Conservation (phyloP, 2,797 vertebrate genomes). For the Phaenicophaeus curvirostris region DNA sequence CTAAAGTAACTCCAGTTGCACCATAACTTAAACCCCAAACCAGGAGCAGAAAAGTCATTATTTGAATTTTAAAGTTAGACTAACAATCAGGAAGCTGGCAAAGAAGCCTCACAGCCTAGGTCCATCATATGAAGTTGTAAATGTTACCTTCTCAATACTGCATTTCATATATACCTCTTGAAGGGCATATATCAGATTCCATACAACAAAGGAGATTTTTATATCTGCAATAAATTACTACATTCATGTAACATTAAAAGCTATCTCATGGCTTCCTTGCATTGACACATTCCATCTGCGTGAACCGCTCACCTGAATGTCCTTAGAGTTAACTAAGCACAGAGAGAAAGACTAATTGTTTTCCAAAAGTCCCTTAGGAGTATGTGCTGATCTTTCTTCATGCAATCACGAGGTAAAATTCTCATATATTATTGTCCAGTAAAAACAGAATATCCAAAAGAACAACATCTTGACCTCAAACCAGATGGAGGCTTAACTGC, state of each 20-base stretch:
- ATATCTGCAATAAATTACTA: neutral
- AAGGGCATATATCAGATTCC: neutral
- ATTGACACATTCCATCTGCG: neutral
- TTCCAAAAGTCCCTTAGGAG: neutral
- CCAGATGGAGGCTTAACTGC: neutral
- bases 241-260: neutral
- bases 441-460: neutral
- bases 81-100: neutral
- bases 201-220: neutral
- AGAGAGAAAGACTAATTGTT: neutral
- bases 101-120: neutral
- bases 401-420: neutral
- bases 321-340: neutral
- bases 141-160: neutral
- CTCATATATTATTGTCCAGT: neutral
- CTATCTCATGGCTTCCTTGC: neutral
- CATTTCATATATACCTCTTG: neutral
- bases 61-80: neutral
- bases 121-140: neutral
- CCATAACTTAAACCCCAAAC: neutral
- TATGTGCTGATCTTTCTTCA: neutral
- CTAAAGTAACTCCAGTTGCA: neutral
- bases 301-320: neutral
- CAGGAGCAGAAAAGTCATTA: neutral
- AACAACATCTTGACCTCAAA: neutral